Conservation (phyloP, 2,113 vertebrate species). For the Crypturellus undulatus region DNA sequence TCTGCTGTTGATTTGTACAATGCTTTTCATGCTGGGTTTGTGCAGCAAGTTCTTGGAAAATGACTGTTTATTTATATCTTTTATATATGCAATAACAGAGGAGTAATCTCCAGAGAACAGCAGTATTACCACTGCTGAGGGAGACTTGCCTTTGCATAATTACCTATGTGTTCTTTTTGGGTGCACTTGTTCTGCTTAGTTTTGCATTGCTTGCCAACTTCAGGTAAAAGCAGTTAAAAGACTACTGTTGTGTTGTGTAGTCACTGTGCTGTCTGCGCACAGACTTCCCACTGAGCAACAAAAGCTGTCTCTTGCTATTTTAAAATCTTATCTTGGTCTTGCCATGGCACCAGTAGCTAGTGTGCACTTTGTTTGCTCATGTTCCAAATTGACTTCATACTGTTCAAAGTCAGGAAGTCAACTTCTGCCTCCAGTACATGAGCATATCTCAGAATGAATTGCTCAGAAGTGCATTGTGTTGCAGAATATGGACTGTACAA, state of each 20-base stretch:
- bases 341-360: neutral
- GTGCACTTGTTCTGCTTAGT: constrained; percentile 8
- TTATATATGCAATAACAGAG: neutral
- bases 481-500: neutral
- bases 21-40: neutral
- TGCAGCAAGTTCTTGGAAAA: neutral
- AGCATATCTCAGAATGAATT: neutral
- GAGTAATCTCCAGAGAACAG: neutral
- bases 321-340: neutral
- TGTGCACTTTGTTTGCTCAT: neutral
- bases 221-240: neutral
- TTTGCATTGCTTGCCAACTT: neutral
- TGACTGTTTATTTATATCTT: neutral
- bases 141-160: constrained; percentile 14
- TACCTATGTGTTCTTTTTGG: neutral
- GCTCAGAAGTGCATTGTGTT: neutral
- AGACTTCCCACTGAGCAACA: neutral
- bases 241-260: neutral
- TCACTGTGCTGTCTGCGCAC: neutral
- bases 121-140: neutral
- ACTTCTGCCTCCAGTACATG: neutral
- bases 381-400: neutral
- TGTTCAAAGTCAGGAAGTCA: neutral
- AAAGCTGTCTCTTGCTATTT: neutral
- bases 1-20: neutral